Evolutionary conservation across 2,888 invertebrate genomes (phyloP).

Genomic region (Andrena minutula): DNA sequence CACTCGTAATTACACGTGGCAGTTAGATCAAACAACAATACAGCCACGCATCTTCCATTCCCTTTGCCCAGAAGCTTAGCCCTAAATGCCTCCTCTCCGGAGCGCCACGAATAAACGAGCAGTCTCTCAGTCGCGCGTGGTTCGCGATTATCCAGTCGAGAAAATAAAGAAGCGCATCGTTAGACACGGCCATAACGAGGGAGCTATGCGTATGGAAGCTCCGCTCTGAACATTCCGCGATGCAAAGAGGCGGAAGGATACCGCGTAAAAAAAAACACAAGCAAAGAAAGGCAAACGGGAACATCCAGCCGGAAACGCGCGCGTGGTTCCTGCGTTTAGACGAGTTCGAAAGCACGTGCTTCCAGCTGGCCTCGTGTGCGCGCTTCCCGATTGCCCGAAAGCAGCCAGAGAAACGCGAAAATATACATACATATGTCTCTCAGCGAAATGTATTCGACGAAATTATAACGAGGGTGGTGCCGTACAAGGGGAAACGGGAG

Average conservation of each 20-base stretch:
- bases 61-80: conserved; percentile 13
- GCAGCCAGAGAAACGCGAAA: background rate
- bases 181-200: conserved; percentile 30
- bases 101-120: conserved; percentile 68
- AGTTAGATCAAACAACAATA: conserved; percentile 61
- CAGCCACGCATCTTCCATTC: conserved; percentile 40
- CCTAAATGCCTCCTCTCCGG: conserved; percentile 42
- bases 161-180: conserved; percentile 51
- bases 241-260: conserved; percentile 29
- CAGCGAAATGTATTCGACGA: background rate
- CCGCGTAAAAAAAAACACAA: background rate
- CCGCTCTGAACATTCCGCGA: conserved; percentile 28
- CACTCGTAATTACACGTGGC: conserved; percentile 76
- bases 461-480: conserved; percentile 3
- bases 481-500: background rate
- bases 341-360: conserved; percentile 30
- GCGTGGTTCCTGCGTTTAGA: conserved; percentile 14
- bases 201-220: conserved; percentile 17
- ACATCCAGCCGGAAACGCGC: conserved; percentile 8
- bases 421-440: background rate
- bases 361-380: background rate
- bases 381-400: conserved; percentile 7
- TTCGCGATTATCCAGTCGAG: conserved; percentile 51
- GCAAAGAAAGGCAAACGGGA: background rate
- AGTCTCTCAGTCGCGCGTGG: conserved; percentile 24